Conservation (phyloP, 2,113 vertebrate species). For the Nesospiza acunhae region DNA sequence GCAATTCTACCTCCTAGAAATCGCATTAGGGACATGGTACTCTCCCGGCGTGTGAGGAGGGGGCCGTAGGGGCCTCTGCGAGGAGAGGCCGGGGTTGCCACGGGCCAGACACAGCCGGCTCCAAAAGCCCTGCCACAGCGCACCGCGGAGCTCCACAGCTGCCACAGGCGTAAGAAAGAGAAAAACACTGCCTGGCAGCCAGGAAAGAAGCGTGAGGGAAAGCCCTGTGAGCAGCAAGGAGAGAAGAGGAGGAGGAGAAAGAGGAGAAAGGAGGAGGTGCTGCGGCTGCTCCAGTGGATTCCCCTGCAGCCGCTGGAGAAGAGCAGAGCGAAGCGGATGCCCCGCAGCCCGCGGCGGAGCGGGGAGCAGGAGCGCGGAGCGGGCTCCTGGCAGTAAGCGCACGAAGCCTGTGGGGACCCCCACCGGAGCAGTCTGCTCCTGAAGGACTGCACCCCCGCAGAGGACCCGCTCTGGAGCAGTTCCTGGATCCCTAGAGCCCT, state of each 20-base stretch:
- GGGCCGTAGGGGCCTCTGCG: neutral
- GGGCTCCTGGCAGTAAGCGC: neutral
- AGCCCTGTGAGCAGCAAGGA: neutral
- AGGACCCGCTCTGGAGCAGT: rapidly evolving
- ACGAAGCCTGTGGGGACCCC: rapidly evolving
- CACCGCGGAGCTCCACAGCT: neutral
- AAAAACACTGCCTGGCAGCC: neutral
- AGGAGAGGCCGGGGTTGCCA: neutral
- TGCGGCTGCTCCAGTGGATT: no score
- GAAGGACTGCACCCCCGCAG: neutral
- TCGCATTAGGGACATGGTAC: rapidly evolving
- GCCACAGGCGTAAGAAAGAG: neutral
- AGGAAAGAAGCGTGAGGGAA: neutral
- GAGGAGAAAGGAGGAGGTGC: no score
- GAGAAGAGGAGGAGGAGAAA: no score
- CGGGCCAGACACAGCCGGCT: no score
- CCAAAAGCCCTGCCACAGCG: neutral
- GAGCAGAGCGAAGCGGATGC: rapidly evolving
- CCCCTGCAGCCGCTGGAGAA: neutral
- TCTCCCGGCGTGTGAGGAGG: rapidly evolving
- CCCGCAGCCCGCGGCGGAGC: neutral
- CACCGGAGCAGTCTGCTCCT: rapidly evolving
- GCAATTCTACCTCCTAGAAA: neutral
- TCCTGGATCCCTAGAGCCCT: no score
- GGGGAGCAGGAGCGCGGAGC: neutral